Base-by-base conservation (phyloP, 2,113 vertebrate species). In the Paratilapia polleni region DNA sequence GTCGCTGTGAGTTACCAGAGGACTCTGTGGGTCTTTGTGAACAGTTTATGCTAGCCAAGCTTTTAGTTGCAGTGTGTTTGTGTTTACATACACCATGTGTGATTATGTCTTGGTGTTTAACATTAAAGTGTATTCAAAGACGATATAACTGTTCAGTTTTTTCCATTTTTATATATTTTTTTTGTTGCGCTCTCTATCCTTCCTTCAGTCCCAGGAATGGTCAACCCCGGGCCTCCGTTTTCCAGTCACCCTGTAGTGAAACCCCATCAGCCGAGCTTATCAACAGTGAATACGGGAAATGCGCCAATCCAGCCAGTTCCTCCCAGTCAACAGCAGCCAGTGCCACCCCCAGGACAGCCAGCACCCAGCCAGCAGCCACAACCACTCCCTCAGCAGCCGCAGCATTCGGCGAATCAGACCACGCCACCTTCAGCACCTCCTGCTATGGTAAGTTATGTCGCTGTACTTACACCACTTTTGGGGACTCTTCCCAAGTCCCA, bases 1-100 rank as follows among this genome's bases (percentile, higher is more conserved):
- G 77, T 3, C 96, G 96, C 87, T 97, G 97, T 98, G 92, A 97
- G 97, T 96, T 60, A 66, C 26, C 61, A 62, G n/a, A 47, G 47
- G 38, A 56, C 36, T 77, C 52, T 74, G 34, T 28, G 24, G 54
- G 60, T 66, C 54, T 84, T 73, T 86, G 64, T 58, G 77, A 63
- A 77, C 54, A 66, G 11, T 80, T 76, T 54, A 24, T 79, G 49
- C 85, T 76, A 13, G 79, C 86, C 31, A 38, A 66, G 20, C 24
- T 84, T 88, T 68, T 78, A 56, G 2, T 77, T 54, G 31, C 3
- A 19, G 5, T 1, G 34, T 86, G 20, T 77, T 1, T 28, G 4
- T 84, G 70, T 80, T 64, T 68, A 31, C 52, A n/a, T 43, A 19
- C 26, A 26, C 57, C 77, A 24, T 58, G 22, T 59, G 31, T 83